Evolutionary conservation across 2,797 vertebrate species (phyloP), one percentile per base, ranked within the genome.

Genomic region (Pelochelys cantorii): DNA sequence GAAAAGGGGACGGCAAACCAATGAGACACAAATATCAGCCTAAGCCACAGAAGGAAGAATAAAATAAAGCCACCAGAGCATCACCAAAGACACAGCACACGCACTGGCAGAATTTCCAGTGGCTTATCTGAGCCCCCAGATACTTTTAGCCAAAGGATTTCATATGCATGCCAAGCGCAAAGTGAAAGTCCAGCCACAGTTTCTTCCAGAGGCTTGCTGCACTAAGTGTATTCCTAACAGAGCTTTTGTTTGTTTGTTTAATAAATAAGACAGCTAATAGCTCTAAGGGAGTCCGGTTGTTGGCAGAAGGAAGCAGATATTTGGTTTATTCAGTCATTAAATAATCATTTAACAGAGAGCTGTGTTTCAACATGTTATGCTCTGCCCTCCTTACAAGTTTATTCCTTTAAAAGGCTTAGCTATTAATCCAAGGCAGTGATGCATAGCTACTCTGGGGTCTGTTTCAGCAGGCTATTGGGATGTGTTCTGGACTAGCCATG

Each of bases 141-240:
- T 92, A 88, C 94, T 93, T 82, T 75, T 3, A n/a, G 90, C 89
- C 89, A 78, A 86, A 83, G 74, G 11, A 56, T 93, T 95, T 90
- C 93, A 94, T 93, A 94, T 93, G 84, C 94, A 95, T 31, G 4
- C 60, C 86, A 83, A 22, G 20, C 94, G 90, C 71, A 84, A 84
- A 86, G 85, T 84, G 5, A 77, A 85, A 3, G 25, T 52, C 79
- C 90, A 25, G 4, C 93, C 95, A 89, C 93, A 93, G 85, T 93
- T 90, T 84, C 92, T 74, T 88, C 84, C 90, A 83, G 83, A 56
- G 62, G 1, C 89, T 60, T 91, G 54, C 91, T 83, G 74, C 6
- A 18, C 86, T 74, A 82, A 3, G 62, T 59, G 13, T 29, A 27
- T 71, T 95, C 87, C 84, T 94, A 89, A 88, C 93, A 95, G 88